A percentile compares a stretch with the other conserved stretches of the same genome.
Conservation (phyloP, 2,888 invertebrate species). For the Trachelus iudaicus region DNA sequence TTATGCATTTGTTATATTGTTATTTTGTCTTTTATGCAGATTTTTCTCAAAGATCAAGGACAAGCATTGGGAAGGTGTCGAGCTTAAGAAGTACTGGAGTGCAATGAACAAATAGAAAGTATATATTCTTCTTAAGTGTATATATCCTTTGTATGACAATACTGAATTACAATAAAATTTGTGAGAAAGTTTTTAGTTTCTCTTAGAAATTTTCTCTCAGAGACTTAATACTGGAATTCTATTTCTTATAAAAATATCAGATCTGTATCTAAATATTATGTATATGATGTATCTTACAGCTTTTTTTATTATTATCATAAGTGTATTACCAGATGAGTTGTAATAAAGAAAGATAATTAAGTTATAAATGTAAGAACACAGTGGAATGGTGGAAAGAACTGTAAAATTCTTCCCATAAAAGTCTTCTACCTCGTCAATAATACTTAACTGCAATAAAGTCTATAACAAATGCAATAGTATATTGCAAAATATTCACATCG, state of each 20-base stretch:
- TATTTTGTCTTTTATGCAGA: constrained; percentile 52
- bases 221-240: neutral
- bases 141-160: neutral
- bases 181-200: neutral
- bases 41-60: constrained; percentile 66
- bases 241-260: neutral
- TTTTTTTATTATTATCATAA: neutral
- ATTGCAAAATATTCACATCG: neutral
- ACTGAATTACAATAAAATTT: neutral
- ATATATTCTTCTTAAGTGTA: constrained; percentile 6
- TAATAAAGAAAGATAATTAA: neutral
- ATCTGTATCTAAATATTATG: neutral
- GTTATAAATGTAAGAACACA: neutral
- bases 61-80: constrained; percentile 75
- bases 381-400: neutral
- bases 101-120: constrained; percentile 38
- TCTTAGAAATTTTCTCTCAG: neutral
- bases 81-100: constrained; percentile 68
- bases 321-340: neutral
- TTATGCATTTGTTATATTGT: neutral
- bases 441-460: neutral
- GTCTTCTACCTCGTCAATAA: neutral
- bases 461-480: neutral
- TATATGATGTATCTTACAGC: neutral
- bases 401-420: neutral